A percentile compares a stretch with the other conserved stretches of the same genome.
Evolutionary conservation across 2,113 vertebrate species (phyloP).

Genomic region (mouse (Mus musculus)): GRCm39 chr15:85287501-85288000

Average conservation of each 20-base stretch:
- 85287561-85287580: not conserved
- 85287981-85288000: too few relatives aligned
- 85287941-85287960: not conserved
- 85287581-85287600: not conserved
- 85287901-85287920: not conserved
- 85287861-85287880: too few relatives aligned
- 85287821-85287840: not conserved
- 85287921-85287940: not conserved
- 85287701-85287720: not conserved
- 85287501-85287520: not conserved
- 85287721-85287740: accelerated
- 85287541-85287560: not conserved
- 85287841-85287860: too few relatives aligned
- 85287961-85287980: accelerated
- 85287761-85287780: not conserved
- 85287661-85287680: not conserved
- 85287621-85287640: not conserved
- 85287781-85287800: not conserved
- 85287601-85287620: not conserved
- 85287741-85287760: not conserved
- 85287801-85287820: not conserved
- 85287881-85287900: too few relatives aligned
- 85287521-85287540: not conserved
- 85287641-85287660: not conserved
- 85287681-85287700: not conserved